Evolutionary conservation across 92 coral and sea anemone genomes (phyloP), one percentile per base, ranked within the genome.

Genomic region (Palythoa caribaeorum): DNA sequence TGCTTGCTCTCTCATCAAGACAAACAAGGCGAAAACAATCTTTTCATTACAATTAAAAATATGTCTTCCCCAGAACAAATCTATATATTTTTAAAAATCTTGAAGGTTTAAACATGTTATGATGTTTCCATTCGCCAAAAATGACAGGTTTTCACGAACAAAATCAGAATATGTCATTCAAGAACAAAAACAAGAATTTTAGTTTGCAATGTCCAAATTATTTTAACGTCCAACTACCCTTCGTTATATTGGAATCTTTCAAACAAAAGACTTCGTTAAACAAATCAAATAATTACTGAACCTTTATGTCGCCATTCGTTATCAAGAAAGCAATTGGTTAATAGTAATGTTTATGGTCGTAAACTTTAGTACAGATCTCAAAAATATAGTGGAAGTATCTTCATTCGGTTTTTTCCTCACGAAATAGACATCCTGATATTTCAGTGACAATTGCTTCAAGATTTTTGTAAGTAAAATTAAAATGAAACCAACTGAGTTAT

Each of bases 21-120:
- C 75, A 81, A 81, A 81, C 75, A 81, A 66, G 60, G 74, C 47
- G 86, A 47, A 63, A 44, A 47, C 62, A 81, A 81, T 65, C 60
- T 69, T 66, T 81, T 81, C 44, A 81, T 81, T 81, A 81, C 75
- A 81, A 81, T 81, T 66, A 81, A 47, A 60, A 35, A 10, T 11
- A 40, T 80, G 52, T 81, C 40, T 81, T 19, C 1, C 40, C 86
- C 52, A 63, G 15, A 44, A 47, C 86, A 51, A 16, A 66, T 81
- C 65, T 44, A 40, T n/a, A 12, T 15, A 20, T 10, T 65, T 81
- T 81, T 12, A 19, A 37, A 39, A 80, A 81, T 81, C 59, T 65
- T 20, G 12, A 35, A 20, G 13, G 5, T 65, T 65, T 53, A 12
- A 65, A 20, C 17, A 2, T 59, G 2, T 19, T 21, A 40, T n/a